phyloP scores from a whole-genome alignment of 1,140 invertebrate genomes.

The Tenebrio molitor region DNA sequence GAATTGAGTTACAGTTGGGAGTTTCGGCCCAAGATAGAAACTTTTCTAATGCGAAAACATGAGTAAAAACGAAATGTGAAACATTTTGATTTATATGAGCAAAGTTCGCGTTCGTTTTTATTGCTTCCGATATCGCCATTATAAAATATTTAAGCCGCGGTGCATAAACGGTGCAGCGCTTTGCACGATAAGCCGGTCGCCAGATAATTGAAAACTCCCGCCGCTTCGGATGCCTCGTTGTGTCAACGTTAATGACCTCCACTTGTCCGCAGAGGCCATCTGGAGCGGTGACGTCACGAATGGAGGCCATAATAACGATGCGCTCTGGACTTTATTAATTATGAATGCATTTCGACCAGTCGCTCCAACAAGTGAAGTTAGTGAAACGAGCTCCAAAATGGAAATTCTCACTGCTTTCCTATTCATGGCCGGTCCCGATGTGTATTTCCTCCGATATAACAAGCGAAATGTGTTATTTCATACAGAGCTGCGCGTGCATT shows the following conservation, averaged over 20 bases:
- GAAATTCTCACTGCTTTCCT: conserved; percentile 40
- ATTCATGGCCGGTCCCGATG: conserved; percentile 31
- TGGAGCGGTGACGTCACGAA: conserved; percentile 13
- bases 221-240: no score
- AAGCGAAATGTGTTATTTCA: conserved; percentile 35
- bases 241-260: background rate
- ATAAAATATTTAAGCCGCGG: conserved; percentile 36
- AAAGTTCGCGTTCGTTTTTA: conserved; percentile 32
- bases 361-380: conserved; percentile 36
- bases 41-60: conserved; percentile 44
- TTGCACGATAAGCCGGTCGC: background rate
- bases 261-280: background rate
- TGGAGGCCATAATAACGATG: background rate
- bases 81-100: conserved; percentile 41
- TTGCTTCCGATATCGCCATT: conserved; percentile 26
- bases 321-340: conserved; percentile 32
- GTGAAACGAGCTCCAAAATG: conserved; percentile 36
- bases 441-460: conserved; percentile 34
- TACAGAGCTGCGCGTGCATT: conserved; percentile 23
- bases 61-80: conserved; percentile 43
- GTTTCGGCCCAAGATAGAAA: conserved; percentile 43
- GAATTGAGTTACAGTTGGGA: conserved; percentile 45
- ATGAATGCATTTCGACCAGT: conserved; percentile 33
- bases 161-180: conserved; percentile 29
- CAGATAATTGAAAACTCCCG: background rate